Percentiles rank a stretch among this genome's conserved stretches.
Conservation (phyloP, 2,888 invertebrate genomes). For the Dicranocentrus wangi region DNA sequence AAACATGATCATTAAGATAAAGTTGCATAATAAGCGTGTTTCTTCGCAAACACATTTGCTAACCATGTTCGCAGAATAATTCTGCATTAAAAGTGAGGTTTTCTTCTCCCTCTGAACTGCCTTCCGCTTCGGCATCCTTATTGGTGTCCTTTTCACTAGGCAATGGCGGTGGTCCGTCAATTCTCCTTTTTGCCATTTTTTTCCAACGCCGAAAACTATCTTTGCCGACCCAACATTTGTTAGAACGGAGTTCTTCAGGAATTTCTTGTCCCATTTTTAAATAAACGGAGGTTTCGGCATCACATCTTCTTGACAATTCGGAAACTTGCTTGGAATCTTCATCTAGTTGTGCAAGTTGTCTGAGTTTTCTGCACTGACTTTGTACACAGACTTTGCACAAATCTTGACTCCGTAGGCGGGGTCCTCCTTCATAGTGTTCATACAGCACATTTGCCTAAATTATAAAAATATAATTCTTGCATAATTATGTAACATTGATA, state of each 20-base stretch:
- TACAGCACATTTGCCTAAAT: conserved; percentile 76
- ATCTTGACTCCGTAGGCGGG: conserved; percentile 74
- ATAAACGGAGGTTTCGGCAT: conserved; percentile 6
- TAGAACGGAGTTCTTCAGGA: conserved; percentile 34
- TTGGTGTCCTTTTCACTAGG: neutral
- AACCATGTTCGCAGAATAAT: conserved; percentile 47
- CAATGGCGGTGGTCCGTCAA: conserved; percentile 48
- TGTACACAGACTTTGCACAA: conserved; percentile 77
- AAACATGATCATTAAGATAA: neutral
- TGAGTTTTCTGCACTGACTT: conserved; percentile 76
- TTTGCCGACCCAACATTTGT: conserved; percentile 73
- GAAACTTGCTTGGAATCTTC: conserved; percentile 76
- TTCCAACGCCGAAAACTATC: conserved; percentile 73
- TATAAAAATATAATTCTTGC: neutral
- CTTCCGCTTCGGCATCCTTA: neutral
- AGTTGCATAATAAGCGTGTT: conserved; percentile 42
- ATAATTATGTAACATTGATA: neutral
- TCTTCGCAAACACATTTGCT: too few species aligned
- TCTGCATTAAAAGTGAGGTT: conserved; percentile 74
- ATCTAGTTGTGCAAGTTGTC: conserved; percentile 76
- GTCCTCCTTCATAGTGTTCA: conserved; percentile 75
- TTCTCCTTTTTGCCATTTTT: conserved; percentile 59
- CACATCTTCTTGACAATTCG: conserved; percentile 57
- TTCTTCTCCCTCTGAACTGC: neutral
- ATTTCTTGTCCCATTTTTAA: conserved; percentile 22